Evolutionary conservation across 2,888 invertebrate genomes (phyloP).

Genomic region (Ophraella communa): DNA sequence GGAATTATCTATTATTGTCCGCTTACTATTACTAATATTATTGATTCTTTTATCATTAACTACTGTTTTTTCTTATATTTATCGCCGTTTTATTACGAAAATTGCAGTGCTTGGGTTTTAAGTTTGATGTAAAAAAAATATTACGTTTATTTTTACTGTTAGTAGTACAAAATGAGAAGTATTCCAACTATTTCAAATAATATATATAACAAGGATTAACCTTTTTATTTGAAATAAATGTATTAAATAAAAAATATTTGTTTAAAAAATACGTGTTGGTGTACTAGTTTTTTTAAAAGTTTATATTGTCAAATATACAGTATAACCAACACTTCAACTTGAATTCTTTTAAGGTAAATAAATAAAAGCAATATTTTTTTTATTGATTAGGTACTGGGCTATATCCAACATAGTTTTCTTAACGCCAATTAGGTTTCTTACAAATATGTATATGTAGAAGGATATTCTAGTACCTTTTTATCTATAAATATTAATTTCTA

Average conservation of each 20-base stretch:
- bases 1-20: constrained; percentile 42
- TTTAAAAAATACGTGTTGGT: neutral
- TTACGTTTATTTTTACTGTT: no score
- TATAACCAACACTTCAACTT: neutral
- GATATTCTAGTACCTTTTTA: constrained; percentile 19
- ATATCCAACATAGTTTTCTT: neutral
- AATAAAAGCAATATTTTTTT: constrained; percentile 17
- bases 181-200: no score
- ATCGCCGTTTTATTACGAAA: constrained; percentile 35
- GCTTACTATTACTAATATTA: constrained; percentile 37
- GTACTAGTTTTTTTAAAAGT: neutral
- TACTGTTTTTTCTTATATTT: constrained; percentile 30
- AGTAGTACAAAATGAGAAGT: no score
- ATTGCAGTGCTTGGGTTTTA: constrained; percentile 29
- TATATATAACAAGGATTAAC: no score
- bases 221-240: no score
- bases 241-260: neutral
- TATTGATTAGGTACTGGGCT: constrained; percentile 18
- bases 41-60: constrained; percentile 25
- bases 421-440: constrained; percentile 11
- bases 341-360: no score
- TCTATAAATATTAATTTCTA: constrained; percentile 3
- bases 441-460: constrained; percentile 7
- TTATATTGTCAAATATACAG: constrained; percentile 4
- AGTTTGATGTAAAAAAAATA: no score